Evolutionary conservation across 2,797 vertebrate species (phyloP).

Genomic region (Enteromius unitaeniatus): DNA sequence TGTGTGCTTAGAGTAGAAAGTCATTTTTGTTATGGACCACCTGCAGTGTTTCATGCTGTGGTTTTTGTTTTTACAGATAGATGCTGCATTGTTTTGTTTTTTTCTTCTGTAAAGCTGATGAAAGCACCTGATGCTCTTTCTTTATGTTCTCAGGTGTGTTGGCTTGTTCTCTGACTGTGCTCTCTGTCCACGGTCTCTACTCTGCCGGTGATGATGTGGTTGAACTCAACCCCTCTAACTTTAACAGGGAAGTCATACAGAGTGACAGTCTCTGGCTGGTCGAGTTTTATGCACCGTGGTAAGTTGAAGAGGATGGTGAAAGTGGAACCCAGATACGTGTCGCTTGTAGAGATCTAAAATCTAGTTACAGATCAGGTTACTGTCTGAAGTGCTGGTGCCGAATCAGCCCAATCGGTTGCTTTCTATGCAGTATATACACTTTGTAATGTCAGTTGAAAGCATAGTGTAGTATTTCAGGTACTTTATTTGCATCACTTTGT

Average conservation of each 20-base stretch:
- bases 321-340: not conserved
- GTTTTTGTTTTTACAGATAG: not conserved
- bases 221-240: slow-evolving; percentile 90
- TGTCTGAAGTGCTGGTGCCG: slow-evolving; percentile 2
- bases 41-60: not conserved
- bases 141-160: slow-evolving; percentile 81
- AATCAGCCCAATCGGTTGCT: not conserved
- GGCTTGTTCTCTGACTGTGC: slow-evolving; percentile 80
- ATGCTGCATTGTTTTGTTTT: not conserved
- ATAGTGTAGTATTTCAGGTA: not conserved
- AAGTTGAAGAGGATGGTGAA: slow-evolving; percentile 68
- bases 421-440: not conserved
- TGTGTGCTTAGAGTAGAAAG: not conserved
- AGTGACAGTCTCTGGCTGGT: slow-evolving; percentile 93
- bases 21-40: not conserved
- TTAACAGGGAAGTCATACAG: slow-evolving; percentile 93
- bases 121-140: not conserved
- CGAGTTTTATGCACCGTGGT: slow-evolving; percentile 99
- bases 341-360: not conserved
- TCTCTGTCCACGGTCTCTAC: slow-evolving; percentile 85
- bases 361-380: slow-evolving; percentile 16
- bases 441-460: not conserved
- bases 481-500: slow-evolving; percentile 9
- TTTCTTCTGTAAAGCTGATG: not conserved
- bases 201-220: slow-evolving; percentile 91